Evolutionary conservation across 2,797 vertebrate genomes (phyloP).

Genomic region (Hemibagrus guttatus): DNA sequence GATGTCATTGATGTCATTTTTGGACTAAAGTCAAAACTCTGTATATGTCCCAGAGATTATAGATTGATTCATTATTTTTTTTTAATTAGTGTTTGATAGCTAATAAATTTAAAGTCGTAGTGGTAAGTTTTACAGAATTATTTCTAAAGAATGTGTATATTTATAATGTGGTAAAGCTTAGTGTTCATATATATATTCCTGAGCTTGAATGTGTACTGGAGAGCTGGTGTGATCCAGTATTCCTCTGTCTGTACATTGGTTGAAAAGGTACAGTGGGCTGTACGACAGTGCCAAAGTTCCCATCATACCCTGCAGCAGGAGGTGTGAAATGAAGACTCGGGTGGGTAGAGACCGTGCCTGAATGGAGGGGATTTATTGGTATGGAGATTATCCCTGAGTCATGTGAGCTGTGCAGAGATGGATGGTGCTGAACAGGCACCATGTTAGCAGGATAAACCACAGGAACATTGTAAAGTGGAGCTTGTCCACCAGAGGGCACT

Average conservation of each 20-base stretch:
- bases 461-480: slow-evolving; percentile 54
- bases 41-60: background rate
- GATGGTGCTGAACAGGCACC: slow-evolving; percentile 41
- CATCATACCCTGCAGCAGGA: slow-evolving; percentile 9
- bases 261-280: slow-evolving; percentile 41
- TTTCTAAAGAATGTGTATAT: background rate
- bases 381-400: slow-evolving; percentile 58
- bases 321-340: slow-evolving; percentile 49
- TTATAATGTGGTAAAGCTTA: background rate
- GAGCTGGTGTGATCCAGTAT: slow-evolving; percentile 28
- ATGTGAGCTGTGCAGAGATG: slow-evolving; percentile 37
- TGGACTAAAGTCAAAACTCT: background rate
- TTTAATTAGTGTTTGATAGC: background rate
- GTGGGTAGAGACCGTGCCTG: slow-evolving; percentile 53
- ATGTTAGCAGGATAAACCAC: slow-evolving; percentile 57
- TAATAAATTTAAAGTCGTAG: background rate
- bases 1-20: background rate
- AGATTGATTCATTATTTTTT: background rate
- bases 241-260: background rate
- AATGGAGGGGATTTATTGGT: slow-evolving; percentile 55
- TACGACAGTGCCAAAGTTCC: slow-evolving; percentile 56
- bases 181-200: slow-evolving; percentile 68
- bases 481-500: slow-evolving; percentile 41
- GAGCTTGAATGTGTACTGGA: slow-evolving; percentile 10
- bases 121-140: background rate